Base-by-base conservation (phyloP, 2,888 invertebrate species). In the Spatulosminthurus flaviceps region DNA sequence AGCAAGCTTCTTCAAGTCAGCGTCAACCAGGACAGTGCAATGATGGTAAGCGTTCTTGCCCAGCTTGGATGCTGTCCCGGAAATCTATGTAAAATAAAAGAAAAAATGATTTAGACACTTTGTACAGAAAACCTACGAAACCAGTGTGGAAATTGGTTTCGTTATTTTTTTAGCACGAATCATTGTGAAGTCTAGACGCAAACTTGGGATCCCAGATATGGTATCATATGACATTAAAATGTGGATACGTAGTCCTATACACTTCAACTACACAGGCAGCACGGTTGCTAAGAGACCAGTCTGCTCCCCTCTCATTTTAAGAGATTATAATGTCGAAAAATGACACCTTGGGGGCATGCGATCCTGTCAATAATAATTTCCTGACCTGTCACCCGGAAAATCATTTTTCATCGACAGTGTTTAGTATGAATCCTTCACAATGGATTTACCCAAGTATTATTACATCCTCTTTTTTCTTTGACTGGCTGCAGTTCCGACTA, bases 21-120 rank as follows among this genome's bases (percentile, higher is more conserved):
- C 94, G 86, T 94, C 92, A 81, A 97, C 94, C 87, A 98, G 90
- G 84, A 99, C 90, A 2, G 98, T 98, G 88, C 97, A 97, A 88
- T 98, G 98, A 88, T 99, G 98, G 89, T 98, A 99, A n/a, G 95
- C 94, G 86, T 93, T 93, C 83, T 92, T 91, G 80, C 95, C 95
- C 80, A 98, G 89, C 89, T 96, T 96, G 0, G 97, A 94, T 72
- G 98, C 97, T 73, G 97, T 97, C 85, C 97, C 98, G 86, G 98
- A 98, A 86, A 98, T 91, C 96, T 97, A n/a, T n/a, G n/a, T n/a
- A 76, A 67, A 67, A 28, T 61, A 64, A 4, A 34, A 21, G n/a
- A 73, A 60, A 73, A 60, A 73, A 64, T 64, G 24, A 64, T 24
- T 5, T 22, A 22, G 24, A 64, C 24, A 64, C 24, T 64, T 22